A percentile compares a stretch with the other conserved stretches of the same genome.
Evolutionary conservation across 2,113 vertebrate species (phyloP).

Genomic region (Nestor notabilis): DNA sequence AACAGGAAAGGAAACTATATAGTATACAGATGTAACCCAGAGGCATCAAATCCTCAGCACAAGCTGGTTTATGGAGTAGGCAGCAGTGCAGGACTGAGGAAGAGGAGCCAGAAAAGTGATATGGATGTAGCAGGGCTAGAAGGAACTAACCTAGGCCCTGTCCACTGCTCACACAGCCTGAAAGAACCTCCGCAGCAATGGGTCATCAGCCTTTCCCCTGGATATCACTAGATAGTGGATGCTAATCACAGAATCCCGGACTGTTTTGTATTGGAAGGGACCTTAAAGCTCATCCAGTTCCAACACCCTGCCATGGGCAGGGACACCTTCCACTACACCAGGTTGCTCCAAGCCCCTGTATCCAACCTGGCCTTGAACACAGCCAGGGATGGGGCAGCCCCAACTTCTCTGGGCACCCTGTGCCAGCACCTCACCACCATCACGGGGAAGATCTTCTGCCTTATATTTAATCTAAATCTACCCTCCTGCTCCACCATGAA

Average conservation of each 20-base stretch:
- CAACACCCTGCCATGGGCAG: neutral
- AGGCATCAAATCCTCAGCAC: neutral
- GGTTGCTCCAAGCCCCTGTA: neutral
- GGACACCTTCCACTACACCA: neutral
- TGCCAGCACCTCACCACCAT: neutral
- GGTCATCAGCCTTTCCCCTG: neutral
- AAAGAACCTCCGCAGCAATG: neutral
- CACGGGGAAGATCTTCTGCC: neutral
- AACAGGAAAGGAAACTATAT: neutral
- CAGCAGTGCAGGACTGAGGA: neutral
- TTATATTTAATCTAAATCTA: neutral
- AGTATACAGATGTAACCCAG: fast-evolving
- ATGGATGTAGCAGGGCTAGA: neutral
- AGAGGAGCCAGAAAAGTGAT: neutral
- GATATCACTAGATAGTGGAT: neutral
- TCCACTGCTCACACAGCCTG: neutral
- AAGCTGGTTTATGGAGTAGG: neutral
- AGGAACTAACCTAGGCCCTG: neutral
- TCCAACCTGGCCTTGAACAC: neutral
- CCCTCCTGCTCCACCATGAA: neutral
- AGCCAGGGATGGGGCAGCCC: neutral
- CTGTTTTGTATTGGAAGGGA: neutral
- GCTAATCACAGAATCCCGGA: neutral
- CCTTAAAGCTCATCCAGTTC: neutral
- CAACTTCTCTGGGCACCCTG: neutral